These are phyloP conservation scores for Chondrilla cf. caribensis DNA, from an alignment of 37 sponge, comb jelly and placozoan species.

Conservation along the genomic window DNA sequence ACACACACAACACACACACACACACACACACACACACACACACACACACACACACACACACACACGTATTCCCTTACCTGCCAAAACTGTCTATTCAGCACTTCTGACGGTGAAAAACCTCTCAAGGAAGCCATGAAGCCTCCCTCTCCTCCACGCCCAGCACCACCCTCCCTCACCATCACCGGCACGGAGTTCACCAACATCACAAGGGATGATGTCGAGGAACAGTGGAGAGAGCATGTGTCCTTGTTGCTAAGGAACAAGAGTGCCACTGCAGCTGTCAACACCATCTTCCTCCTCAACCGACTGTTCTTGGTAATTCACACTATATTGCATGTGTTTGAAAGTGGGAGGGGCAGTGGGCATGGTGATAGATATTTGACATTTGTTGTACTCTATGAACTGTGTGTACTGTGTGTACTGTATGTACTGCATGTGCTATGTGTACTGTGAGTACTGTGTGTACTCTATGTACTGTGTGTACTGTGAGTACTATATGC, in stretches of 20 bases:
- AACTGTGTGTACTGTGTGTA: background rate
- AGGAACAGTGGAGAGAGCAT: constrained; percentile 62
- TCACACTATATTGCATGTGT: background rate
- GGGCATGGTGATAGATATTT: background rate
- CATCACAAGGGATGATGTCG: constrained; percentile 19
- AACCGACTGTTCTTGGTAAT: constrained; percentile 47
- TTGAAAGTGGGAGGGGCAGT: background rate
- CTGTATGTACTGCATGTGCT: background rate
- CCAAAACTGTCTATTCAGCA: background rate
- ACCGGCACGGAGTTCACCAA: background rate
- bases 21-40: too few relatives aligned
- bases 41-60: too few relatives aligned
- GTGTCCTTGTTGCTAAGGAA: constrained; percentile 33
- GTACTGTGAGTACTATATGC: too few relatives aligned
- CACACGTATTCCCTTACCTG: too few relatives aligned
- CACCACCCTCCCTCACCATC: background rate
- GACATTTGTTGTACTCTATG: background rate
- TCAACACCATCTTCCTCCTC: constrained; percentile 77
- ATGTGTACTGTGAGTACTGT: background rate
- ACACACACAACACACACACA: background rate
- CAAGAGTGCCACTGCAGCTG: constrained; percentile 40
- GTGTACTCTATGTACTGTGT: background rate
- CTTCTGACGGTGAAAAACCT: background rate
- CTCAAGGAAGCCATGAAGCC: background rate
- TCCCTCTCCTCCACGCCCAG: too few relatives aligned